Percentiles rank a stretch among this genome's conserved stretches.
These are phyloP conservation scores for Galerucella calmariensis DNA, from an alignment of 2,888 invertebrate species.

Conservation along the genomic window DNA sequence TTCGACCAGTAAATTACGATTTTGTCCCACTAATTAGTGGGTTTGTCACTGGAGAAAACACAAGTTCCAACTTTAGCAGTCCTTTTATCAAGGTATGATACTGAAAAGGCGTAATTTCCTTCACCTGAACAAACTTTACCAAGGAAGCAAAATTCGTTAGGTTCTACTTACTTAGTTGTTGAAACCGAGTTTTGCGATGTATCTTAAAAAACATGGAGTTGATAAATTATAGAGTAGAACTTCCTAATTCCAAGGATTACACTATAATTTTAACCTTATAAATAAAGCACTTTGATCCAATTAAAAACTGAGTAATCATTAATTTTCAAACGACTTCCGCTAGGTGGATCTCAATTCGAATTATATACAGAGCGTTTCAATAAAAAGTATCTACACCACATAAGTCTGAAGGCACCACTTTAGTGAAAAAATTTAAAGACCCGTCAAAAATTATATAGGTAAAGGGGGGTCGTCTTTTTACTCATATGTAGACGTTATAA, in stretches of 20 bases:
- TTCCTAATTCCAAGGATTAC: neutral
- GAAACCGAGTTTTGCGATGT: conserved; percentile 6
- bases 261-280: neutral
- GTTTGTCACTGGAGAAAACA: neutral
- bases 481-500: no score
- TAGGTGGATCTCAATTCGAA: no score
- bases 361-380: no score
- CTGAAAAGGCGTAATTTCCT: conserved; percentile 19
- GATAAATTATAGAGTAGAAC: conserved; percentile 15
- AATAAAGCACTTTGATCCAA: neutral
- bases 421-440: no score
- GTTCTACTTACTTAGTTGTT: conserved; percentile 7
- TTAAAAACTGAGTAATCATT: no score
- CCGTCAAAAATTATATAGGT: no score
- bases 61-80: neutral
- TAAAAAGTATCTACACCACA: no score
- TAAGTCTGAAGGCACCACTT: no score
- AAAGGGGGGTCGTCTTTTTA: no score
- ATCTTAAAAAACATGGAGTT: conserved; percentile 9
- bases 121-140: conserved; percentile 19
- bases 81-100: neutral
- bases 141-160: conserved; percentile 25
- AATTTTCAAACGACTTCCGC: no score
- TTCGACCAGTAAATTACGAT: no score
- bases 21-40: neutral